phyloP scores from a whole-genome alignment of 2,888 invertebrate species.

The Bhutanitis thaidina region DNA sequence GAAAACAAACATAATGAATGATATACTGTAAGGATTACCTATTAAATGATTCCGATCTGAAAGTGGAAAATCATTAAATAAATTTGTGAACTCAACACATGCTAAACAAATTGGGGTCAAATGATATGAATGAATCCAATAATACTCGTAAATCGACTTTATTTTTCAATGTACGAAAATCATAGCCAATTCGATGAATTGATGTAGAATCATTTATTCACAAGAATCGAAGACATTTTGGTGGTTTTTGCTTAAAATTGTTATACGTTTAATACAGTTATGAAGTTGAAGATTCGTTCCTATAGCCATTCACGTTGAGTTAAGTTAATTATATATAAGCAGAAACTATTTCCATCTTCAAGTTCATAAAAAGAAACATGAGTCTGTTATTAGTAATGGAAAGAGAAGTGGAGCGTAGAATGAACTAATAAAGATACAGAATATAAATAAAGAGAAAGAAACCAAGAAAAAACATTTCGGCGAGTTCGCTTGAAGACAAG shows the following conservation, averaged over 20 bases:
- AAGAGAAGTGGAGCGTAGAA: constrained; percentile 43
- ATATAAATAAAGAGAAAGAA: constrained; percentile 29
- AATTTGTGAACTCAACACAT: constrained; percentile 51
- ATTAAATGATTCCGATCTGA: constrained; percentile 81
- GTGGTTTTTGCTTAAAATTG: too few relatives aligned
- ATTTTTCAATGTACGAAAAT: neutral
- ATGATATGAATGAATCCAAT: constrained; percentile 8
- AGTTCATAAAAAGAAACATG: constrained; percentile 34
- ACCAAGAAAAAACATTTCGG: constrained; percentile 25
- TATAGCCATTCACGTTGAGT: neutral
- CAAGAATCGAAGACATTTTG: too few relatives aligned
- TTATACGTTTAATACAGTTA: constrained; percentile 2
- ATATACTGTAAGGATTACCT: constrained; percentile 72
- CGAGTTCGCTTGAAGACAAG: constrained; percentile 28
- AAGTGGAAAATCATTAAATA: constrained; percentile 72
- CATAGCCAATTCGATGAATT: too few relatives aligned
- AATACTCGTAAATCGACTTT: neutral
- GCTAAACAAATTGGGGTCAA: constrained; percentile 31
- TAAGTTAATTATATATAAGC: neutral
- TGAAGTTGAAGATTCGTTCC: constrained; percentile 35
- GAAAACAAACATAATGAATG: constrained; percentile 47
- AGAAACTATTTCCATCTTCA: constrained; percentile 29
- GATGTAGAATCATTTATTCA: too few relatives aligned
- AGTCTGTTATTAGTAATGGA: constrained; percentile 40
- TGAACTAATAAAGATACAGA: constrained; percentile 34